Evolutionary conservation across 2,888 invertebrate genomes (phyloP).

Genomic region (Vesta saturnalis): DNA sequence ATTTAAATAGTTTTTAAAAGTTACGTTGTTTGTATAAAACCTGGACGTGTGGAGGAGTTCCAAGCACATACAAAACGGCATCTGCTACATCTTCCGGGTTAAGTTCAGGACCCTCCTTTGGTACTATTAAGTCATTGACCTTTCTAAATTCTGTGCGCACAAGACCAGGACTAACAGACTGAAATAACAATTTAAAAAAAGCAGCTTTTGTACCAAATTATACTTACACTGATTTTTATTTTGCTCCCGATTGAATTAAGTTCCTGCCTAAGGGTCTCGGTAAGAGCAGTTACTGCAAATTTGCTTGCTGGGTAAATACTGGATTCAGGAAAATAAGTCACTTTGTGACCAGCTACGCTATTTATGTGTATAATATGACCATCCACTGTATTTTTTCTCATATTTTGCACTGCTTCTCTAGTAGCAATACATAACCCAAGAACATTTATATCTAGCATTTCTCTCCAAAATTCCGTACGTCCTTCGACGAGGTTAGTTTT

Average conservation of each 20-base stretch:
- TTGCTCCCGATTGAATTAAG: background rate
- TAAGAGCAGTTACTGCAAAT: background rate
- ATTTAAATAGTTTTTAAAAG: too few relatives aligned
- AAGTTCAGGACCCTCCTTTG: too few relatives aligned
- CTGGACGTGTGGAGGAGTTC: too few relatives aligned
- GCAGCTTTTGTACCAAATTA: too few relatives aligned
- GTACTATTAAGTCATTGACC: too few relatives aligned
- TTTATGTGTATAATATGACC: background rate
- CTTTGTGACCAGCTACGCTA: background rate
- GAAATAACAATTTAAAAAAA: too few relatives aligned
- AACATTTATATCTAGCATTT: background rate
- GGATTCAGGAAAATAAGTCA: background rate
- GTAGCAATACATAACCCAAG: background rate
- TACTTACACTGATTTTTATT: background rate
- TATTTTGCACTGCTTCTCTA: background rate
- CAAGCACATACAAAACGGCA: too few relatives aligned
- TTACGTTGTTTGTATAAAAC: too few relatives aligned
- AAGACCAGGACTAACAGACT: too few relatives aligned
- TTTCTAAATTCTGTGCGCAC: too few relatives aligned
- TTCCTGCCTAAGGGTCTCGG: background rate
- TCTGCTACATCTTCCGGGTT: too few relatives aligned
- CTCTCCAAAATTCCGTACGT: background rate
- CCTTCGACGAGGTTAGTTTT: background rate
- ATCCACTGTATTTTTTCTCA: background rate
- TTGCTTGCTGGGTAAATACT: background rate